Percentiles rank a stretch among this genome's conserved stretches.
phyloP scores from a whole-genome alignment of 2,888 invertebrate genomes.

The Torymus aiolomorphi region DNA sequence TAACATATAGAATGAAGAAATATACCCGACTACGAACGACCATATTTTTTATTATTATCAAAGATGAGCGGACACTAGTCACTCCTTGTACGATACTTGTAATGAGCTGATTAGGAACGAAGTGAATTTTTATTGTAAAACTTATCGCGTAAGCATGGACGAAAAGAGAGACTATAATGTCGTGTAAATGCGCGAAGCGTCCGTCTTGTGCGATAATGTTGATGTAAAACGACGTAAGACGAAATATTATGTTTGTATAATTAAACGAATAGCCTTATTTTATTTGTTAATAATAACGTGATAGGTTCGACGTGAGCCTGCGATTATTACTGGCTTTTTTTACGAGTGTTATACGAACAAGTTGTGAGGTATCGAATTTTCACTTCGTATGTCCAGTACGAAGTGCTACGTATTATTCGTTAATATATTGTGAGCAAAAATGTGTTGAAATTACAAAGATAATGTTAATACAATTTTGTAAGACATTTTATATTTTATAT shows the following conservation, averaged over 20 bases:
- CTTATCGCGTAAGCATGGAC: slow-evolving; percentile 6
- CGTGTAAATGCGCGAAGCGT: too few relatives aligned
- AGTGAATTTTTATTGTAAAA: slow-evolving; percentile 7
- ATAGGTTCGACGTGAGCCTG: not conserved
- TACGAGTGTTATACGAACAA: too few relatives aligned
- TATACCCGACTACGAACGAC: slow-evolving; percentile 37
- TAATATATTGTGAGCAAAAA: not conserved
- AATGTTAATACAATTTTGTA: slow-evolving; percentile 34
- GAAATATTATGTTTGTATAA: slow-evolving; percentile 7
- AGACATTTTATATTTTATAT: slow-evolving; percentile 30
- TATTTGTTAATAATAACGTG: not conserved
- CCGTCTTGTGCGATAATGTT: too few relatives aligned
- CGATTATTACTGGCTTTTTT: not conserved
- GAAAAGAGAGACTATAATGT: not conserved
- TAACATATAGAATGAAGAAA: not conserved
- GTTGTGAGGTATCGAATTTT: not conserved
- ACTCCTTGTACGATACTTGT: slow-evolving; percentile 60
- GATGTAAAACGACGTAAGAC: not conserved
- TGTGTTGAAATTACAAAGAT: slow-evolving; percentile 20
- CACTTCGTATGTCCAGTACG: slow-evolving; percentile 5
- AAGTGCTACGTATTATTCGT: not conserved
- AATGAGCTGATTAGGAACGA: slow-evolving; percentile 48
- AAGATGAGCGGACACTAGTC: slow-evolving; percentile 63
- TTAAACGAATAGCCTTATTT: not conserved
- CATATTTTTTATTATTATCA: slow-evolving; percentile 48